Percentiles rank a stretch among this genome's conserved stretches.
Conservation (phyloP, 1,140 invertebrate species). For the Arion vulgaris region DNA sequence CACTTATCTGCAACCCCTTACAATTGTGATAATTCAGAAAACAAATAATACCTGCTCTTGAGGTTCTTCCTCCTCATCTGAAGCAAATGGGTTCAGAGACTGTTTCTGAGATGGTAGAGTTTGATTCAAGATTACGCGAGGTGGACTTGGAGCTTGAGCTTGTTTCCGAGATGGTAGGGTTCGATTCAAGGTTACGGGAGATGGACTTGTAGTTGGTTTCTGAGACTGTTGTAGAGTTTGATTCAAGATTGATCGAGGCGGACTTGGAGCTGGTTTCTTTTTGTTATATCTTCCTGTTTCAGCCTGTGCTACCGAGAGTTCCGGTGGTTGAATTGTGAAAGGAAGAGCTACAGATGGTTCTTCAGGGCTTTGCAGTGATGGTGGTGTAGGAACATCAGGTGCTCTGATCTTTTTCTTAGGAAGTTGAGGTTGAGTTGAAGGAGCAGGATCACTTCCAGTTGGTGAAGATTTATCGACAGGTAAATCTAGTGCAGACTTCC, state of each 20-base stretch:
- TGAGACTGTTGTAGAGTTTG: constrained; percentile 76
- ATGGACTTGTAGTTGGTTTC: constrained; percentile 89
- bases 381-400: neutral
- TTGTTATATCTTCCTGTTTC: constrained; percentile 17
- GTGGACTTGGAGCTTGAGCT: constrained; percentile 39
- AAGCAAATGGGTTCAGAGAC: constrained; percentile 90
- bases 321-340: neutral
- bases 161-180: no score
- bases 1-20: no score
- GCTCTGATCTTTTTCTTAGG: neutral
- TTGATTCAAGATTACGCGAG: neutral
- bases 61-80: constrained; percentile 87
- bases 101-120: constrained; percentile 80
- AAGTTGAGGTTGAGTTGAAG: neutral
- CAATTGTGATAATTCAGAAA: no score
- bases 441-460: neutral
- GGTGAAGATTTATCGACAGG: neutral
- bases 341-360: neutral
- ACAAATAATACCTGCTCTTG: neutral
- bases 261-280: constrained; percentile 40
- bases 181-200: no score
- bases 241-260: constrained; percentile 2
- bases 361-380: neutral
- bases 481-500: neutral
- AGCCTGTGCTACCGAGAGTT: neutral